Evolutionary conservation across 2,888 invertebrate genomes (phyloP).

Genomic region (Phasia obesa): DNA sequence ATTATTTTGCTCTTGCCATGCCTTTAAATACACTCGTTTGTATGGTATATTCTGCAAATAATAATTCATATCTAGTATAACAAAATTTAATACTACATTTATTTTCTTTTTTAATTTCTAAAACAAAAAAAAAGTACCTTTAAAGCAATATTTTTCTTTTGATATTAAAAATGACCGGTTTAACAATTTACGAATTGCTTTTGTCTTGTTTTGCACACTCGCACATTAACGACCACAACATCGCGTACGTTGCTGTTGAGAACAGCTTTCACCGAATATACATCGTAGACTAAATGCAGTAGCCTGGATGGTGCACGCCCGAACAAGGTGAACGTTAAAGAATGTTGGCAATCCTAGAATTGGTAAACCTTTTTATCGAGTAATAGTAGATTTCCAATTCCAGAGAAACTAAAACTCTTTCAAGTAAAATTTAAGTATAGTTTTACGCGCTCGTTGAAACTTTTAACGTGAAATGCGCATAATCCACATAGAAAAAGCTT

Average conservation of each 20-base stretch:
- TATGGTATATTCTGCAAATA: neutral
- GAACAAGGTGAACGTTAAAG: slow-evolving; percentile 67
- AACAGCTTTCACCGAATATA: slow-evolving; percentile 79
- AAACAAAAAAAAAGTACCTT: neutral
- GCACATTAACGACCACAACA: slow-evolving; percentile 10
- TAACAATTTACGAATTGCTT: slow-evolving; percentile 22
- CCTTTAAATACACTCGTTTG: neutral
- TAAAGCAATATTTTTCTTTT: neutral
- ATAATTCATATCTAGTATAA: slow-evolving; percentile 37
- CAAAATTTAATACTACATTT: slow-evolving; percentile 19
- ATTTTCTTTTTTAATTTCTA: slow-evolving; percentile 15
- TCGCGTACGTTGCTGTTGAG: slow-evolving; percentile 73
- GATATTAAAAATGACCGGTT: slow-evolving; percentile 24
- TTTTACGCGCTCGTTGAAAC: neutral
- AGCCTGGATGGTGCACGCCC: slow-evolving; percentile 72
- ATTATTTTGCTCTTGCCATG: slow-evolving; percentile 9
- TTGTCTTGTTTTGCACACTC: slow-evolving; percentile 20
- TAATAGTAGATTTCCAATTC: slow-evolving; percentile 28
- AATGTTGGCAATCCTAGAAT: slow-evolving; percentile 58
- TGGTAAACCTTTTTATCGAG: slow-evolving; percentile 30
- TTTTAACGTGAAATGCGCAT: slow-evolving; percentile 27
- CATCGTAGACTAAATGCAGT: slow-evolving; percentile 79
- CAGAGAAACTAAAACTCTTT: slow-evolving; percentile 20
- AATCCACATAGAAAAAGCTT: slow-evolving; percentile 20
- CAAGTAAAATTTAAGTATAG: slow-evolving; percentile 16